Conservation (phyloP, 2,113 vertebrate species). For the Electrona antarctica region DNA sequence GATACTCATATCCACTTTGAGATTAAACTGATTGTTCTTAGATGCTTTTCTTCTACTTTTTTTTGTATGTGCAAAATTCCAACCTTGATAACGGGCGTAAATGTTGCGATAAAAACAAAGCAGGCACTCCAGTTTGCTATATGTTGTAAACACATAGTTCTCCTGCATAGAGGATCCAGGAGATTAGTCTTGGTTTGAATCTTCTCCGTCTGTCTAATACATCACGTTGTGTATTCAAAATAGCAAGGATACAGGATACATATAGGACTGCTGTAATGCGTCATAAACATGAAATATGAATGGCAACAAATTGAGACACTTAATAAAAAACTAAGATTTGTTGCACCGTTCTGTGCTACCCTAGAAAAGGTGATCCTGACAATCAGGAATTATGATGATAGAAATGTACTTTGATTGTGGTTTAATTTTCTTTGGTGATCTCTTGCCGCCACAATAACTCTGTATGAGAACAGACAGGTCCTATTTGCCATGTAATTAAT, state of each 20-base stretch:
- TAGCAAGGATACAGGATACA: constrained; percentile 85
- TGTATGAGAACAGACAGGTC: constrained; percentile 73
- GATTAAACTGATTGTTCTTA: constrained; percentile 69
- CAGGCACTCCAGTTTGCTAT: constrained; percentile 14
- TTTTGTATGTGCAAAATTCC: constrained; percentile 46
- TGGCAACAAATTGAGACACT: constrained; percentile 88
- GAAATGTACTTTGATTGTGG: constrained; percentile 88
- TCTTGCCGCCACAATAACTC: constrained; percentile 68
- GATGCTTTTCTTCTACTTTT: constrained; percentile 44
- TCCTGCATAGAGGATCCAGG: constrained; percentile 40
- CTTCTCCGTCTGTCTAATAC: constrained; percentile 88
- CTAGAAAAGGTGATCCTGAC: constrained; percentile 82
- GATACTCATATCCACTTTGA: constrained; percentile 71
- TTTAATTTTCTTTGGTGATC: constrained; percentile 83
- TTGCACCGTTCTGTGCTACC: constrained; percentile 81
- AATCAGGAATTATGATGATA: constrained; percentile 90
- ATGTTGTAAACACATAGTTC: constrained; percentile 46
- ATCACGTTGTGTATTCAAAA: constrained; percentile 88
- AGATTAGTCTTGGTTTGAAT: constrained; percentile 72
- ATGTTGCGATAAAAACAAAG: constrained; percentile 48
- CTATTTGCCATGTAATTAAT: constrained; percentile 82
- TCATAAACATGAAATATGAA: constrained; percentile 95
- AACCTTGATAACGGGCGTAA: constrained; percentile 59
- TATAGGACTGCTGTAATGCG: constrained; percentile 84
- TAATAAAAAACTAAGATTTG: constrained; percentile 93